Evolutionary conservation across 2,113 vertebrate species (phyloP).

Genomic region (Otolemur garnettii): DNA sequence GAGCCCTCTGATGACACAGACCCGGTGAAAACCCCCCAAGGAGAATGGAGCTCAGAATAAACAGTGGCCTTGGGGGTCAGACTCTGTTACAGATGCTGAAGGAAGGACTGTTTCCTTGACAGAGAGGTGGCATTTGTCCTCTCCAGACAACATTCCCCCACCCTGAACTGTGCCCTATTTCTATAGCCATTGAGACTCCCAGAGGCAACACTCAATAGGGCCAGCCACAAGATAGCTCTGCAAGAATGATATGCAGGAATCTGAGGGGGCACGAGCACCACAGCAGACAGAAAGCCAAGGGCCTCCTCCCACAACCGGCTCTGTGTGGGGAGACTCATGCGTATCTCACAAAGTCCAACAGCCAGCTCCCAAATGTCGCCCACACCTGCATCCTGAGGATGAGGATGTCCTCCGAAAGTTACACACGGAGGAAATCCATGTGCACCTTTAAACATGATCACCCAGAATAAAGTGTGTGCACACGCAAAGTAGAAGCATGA

Average conservation of each 20-base stretch:
- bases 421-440: not conserved
- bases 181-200: not conserved
- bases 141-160: not conserved
- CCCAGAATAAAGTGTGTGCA: not conserved
- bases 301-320: not conserved
- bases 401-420: not conserved
- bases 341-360: not conserved
- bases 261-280: not conserved
- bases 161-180: not conserved
- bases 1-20: not conserved
- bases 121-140: not conserved
- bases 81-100: not conserved
- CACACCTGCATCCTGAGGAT: not conserved
- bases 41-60: not conserved
- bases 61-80: not conserved
- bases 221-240: not conserved
- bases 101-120: not conserved
- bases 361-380: not conserved
- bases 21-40: not conserved
- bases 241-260: not conserved
- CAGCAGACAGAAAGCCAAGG: no score
- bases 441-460: not conserved
- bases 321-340: not conserved
- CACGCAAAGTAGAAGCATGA: fast-evolving
- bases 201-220: not conserved